A percentile compares a stretch with the other conserved stretches of the same genome.
These are phyloP conservation scores for Calliphora vicina DNA, from an alignment of 1,140 invertebrate species.

Conservation along the genomic window DNA sequence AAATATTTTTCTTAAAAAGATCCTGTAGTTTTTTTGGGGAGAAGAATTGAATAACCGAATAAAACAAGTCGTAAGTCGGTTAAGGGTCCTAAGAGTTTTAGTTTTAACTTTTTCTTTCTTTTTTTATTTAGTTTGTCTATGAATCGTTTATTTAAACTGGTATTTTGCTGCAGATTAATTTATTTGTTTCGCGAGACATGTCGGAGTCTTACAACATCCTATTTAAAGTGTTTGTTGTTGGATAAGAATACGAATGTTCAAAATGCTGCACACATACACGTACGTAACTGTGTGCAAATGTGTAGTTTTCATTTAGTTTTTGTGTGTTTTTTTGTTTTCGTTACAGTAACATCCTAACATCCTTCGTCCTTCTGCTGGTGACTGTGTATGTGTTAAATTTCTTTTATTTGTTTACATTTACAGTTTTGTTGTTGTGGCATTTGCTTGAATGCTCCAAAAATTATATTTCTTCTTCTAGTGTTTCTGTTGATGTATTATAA, in stretches of 20 bases:
- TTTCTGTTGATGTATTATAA: neutral
- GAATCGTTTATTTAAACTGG: conserved; percentile 5
- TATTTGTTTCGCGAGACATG: conserved; percentile 31
- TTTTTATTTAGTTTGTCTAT: neutral
- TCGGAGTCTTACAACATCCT: conserved; percentile 15
- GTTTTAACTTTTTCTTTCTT: neutral
- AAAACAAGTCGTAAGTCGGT: too few relatives aligned
- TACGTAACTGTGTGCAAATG: too few relatives aligned
- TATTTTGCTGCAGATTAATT: conserved; percentile 29
- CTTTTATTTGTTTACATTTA: neutral
- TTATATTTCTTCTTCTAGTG: neutral
- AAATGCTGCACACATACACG: too few relatives aligned
- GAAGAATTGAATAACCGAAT: too few relatives aligned
- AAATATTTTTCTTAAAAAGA: neutral
- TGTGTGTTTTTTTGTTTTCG: neutral
- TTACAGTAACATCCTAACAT: neutral
- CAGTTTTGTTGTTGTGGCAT: neutral
- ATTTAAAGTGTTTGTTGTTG: neutral
- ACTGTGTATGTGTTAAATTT: neutral
- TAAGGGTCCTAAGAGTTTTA: too few relatives aligned
- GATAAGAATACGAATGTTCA: neutral
- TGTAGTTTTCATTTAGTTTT: neutral
- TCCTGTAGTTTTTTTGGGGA: too few relatives aligned
- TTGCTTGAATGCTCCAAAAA: neutral
- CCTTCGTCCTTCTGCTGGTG: neutral